phyloP scores from a whole-genome alignment of 2,797 vertebrate genomes.

The Channa striata region DNA sequence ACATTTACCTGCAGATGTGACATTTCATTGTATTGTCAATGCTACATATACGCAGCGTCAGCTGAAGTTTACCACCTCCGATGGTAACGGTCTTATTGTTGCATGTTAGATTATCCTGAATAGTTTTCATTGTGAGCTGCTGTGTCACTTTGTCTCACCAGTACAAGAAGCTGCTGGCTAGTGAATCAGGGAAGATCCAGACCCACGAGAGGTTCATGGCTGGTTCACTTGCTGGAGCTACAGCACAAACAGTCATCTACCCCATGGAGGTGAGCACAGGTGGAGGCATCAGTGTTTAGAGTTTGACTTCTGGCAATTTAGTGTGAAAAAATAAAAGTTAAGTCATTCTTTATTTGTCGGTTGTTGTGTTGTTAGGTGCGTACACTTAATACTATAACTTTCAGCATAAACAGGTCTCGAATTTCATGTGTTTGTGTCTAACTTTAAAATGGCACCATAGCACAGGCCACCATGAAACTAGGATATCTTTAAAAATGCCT shows the following conservation, averaged over 20 bases:
- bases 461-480: no score
- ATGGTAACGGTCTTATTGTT: background rate
- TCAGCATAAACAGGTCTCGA: background rate
- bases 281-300: background rate
- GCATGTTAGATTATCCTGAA: background rate
- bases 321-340: no score
- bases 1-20: no score
- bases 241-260: constrained; percentile 95
- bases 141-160: constrained; percentile 61
- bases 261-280: constrained; percentile 91
- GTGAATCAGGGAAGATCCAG: constrained; percentile 88
- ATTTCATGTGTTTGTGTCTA: no score
- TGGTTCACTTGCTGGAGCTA: constrained; percentile 94
- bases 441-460: no score
- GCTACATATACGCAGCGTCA: background rate
- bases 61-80: background rate
- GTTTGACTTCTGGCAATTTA: background rate
- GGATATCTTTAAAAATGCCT: no score
- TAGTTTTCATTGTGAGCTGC: background rate
- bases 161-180: constrained; percentile 93
- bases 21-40: no score
- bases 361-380: no score
- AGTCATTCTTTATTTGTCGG: no score
- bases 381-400: no score
- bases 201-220: constrained; percentile 92